A percentile compares a stretch with the other conserved stretches of the same genome.
Evolutionary conservation across 2,888 invertebrate species (phyloP).

Genomic region (Agapetus fuscipes): DNA sequence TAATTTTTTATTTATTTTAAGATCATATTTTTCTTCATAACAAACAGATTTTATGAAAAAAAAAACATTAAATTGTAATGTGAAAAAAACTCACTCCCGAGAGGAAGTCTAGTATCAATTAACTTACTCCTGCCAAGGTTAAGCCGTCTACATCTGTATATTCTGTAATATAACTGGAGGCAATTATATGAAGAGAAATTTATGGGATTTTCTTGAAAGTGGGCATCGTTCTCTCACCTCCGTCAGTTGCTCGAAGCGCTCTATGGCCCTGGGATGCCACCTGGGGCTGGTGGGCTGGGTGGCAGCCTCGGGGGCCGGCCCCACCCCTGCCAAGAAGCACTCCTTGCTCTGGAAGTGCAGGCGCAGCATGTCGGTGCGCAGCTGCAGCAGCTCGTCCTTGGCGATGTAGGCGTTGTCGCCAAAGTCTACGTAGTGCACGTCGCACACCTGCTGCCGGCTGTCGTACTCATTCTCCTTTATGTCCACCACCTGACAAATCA

Average conservation of each 20-base stretch:
- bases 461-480: slow-evolving; percentile 53
- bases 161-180: too few species aligned
- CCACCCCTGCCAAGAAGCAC: slow-evolving; percentile 69
- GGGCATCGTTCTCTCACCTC: too few species aligned
- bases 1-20: too few species aligned
- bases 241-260: slow-evolving; percentile 59
- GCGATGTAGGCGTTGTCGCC: slow-evolving; percentile 69
- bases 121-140: too few species aligned
- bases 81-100: too few species aligned
- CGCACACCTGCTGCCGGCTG: slow-evolving; percentile 49
- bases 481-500: slow-evolving; percentile 48
- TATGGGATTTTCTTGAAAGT: too few species aligned
- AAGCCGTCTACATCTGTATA: too few species aligned
- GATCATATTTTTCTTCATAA: too few species aligned
- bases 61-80: too few species aligned
- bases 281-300: slow-evolving; percentile 25
- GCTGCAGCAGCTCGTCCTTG: slow-evolving; percentile 56
- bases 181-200: too few species aligned
- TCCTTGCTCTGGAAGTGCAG: slow-evolving; percentile 74
- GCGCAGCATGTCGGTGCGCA: slow-evolving; percentile 64
- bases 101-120: too few species aligned
- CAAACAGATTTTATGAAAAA: too few species aligned
- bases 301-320: slow-evolving; percentile 37
- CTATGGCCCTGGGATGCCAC: slow-evolving; percentile 55
- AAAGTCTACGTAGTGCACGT: slow-evolving; percentile 79